A percentile compares a stretch with the other conserved stretches of the same genome.
Evolutionary conservation across 2,888 invertebrate species (phyloP).

Genomic region (Julus scanicus): DNA sequence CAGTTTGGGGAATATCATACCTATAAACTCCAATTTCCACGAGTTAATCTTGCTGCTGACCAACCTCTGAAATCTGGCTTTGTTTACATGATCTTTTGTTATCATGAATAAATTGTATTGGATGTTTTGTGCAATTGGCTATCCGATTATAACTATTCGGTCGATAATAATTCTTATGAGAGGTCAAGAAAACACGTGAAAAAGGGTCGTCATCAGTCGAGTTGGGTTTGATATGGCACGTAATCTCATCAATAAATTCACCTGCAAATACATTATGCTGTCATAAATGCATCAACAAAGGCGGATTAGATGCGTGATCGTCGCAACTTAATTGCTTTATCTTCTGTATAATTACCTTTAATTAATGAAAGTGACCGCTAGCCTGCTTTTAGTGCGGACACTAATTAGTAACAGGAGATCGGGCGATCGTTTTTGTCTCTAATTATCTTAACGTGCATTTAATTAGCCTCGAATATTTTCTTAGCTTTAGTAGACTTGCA

Average conservation of each 20-base stretch:
- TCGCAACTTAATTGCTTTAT: background rate
- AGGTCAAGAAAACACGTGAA: background rate
- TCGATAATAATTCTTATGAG: background rate
- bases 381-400: background rate
- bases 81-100: too few species aligned
- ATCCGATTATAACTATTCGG: background rate
- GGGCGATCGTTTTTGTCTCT: background rate
- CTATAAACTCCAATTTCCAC: too few species aligned
- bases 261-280: background rate
- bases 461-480: background rate
- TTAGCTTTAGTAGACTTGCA: too few species aligned
- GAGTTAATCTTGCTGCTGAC: too few species aligned
- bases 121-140: too few species aligned
- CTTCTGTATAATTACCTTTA: conserved; percentile 32
- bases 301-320: background rate
- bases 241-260: conserved; percentile 32
- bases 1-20: too few species aligned
- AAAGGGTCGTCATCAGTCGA: background rate
- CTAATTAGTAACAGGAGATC: conserved; percentile 14
- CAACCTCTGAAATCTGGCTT: too few species aligned
- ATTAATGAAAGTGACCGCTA: conserved; percentile 21
- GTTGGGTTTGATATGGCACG: background rate
- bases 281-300: background rate
- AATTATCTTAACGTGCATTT: background rate
- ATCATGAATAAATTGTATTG: too few species aligned